A percentile compares a stretch with the other conserved stretches of the same genome.
Conservation (phyloP, 2,113 vertebrate genomes). For the Myrmecobius fasciatus region DNA sequence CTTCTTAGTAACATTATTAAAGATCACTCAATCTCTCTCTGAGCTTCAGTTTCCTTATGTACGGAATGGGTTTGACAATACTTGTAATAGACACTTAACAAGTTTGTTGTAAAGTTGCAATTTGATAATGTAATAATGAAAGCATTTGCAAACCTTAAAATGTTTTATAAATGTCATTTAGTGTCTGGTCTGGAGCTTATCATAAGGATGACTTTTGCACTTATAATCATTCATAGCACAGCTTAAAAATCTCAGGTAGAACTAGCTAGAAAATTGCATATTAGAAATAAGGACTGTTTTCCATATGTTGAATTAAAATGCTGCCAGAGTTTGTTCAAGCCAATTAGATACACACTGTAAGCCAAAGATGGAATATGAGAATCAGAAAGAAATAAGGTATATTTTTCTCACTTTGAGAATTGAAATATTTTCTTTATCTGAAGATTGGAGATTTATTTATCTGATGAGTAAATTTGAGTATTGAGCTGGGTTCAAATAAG, state of each 20-base stretch:
- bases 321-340: slow-evolving; percentile 31
- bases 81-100: not conserved
- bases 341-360: slow-evolving; percentile 5
- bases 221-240: not conserved
- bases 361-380: not conserved
- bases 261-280: not conserved
- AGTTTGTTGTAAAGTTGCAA: not conserved
- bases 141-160: not conserved
- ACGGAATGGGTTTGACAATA: not conserved
- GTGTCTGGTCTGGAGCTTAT: not conserved
- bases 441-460: slow-evolving; percentile 1
- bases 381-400: slow-evolving; percentile 14
- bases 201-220: not conserved
- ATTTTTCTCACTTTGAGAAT: slow-evolving; percentile 41
- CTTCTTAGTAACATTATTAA: not conserved
- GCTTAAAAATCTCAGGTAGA: not conserved
- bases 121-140: not conserved
- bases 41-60: not conserved
- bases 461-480: slow-evolving; percentile 25
- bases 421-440: slow-evolving; percentile 1
- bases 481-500: slow-evolving; percentile 8
- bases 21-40: not conserved
- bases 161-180: not conserved
- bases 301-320: slow-evolving; percentile 48
- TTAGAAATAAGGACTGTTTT: slow-evolving; percentile 48